Base-by-base conservation (phyloP, 2,113 vertebrate genomes). In the Pangasianodon gigas region DNA sequence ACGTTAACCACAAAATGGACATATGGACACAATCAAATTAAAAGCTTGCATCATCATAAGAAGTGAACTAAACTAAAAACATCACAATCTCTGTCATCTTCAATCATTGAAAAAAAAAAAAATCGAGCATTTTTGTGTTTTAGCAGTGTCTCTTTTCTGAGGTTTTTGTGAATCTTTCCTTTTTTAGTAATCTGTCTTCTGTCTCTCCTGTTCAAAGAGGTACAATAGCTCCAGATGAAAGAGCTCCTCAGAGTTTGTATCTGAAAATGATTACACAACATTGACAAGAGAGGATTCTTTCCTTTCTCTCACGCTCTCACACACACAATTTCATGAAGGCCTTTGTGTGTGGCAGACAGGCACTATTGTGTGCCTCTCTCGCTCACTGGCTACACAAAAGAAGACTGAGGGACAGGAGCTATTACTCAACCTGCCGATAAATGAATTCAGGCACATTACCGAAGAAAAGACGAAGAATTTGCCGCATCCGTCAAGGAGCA, bases 311-410 rank as follows among this genome's bases (percentile, higher is more conserved):
- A 85, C 85, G 37, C 91, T 54, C 80, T 2, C 82, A 85, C 89
- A 71, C 92, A 0, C 86, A 62, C 83, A 88, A 91, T 92, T 94
- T 94, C 95, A 95, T 94, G 81, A 89, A 32, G 90, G 86, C 91
- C 87, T 93, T 94, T 96, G 95, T 96, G 81, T 85, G 69, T 75
- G 88, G 89, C 86, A 94, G 94, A 95, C 95, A 94, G 93, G 91
- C 79, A 88, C 93, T 92, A 95, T 95, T 95, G 94, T 95, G 90
- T 87, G 88, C 77, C 75, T 79, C 91, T 90, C 92, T 91, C 92
- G 89, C 93, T 92, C 88, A 92, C 89, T 56, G 83, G 85, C 85
- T 77, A 80, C 77, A 75, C 54, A 84, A 81, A 85, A 74, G 77
- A 32, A 74, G 67, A 91, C 86, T 52, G 89, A 90, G 46, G 10